Evolutionary conservation across 2,888 invertebrate species (phyloP), one percentile per base, ranked within the genome.

Genomic region (Pandemis cinnamomeana): DNA sequence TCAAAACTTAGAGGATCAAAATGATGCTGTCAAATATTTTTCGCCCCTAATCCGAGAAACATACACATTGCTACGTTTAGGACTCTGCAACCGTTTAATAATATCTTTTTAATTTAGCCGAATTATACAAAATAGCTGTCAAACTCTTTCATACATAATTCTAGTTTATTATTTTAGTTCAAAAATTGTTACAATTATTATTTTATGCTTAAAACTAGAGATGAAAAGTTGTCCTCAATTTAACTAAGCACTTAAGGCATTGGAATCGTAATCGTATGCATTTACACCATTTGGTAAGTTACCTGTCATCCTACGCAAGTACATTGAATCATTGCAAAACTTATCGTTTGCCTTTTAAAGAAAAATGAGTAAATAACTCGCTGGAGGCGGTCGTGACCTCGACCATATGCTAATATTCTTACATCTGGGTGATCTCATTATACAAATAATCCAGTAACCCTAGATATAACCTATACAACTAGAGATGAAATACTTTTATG

Each of bases 281-380:
- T 71, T 13, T 71, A 41, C 55, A 67, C 70, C 67, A 53, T 74
- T 74, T 71, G 74, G 74, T 74, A 71, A 74, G 74, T 67, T 20
- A 67, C 13, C 41, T 62, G 27, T 61, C 74, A 46, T 74, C 74
- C 74, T 67, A 74, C 74, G 71, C 61, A 61, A 46, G 61, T 71
- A 62, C 46, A 66, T 66, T 55, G 46, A 46, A 44, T 67, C 13
- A 36, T 71, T 74, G 46, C 61, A 55, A 60, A 74, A 70, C 61
- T n/a, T 71, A n/a, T 67, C 61, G 7, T 46, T 64, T 62, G n/a
- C 74, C 70, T 55, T 74, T 66, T 71, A 66, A 63, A 66, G 70
- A 44, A 58, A n/a, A 67, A 7, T 2, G 13, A 64, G 44, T 53
- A 66, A 74, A 70, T 42, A 70, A 74, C 55, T 44, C 15, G 53